Base-by-base conservation (phyloP, 1,140 invertebrate species). In the Zaprionus capensis region DNA sequence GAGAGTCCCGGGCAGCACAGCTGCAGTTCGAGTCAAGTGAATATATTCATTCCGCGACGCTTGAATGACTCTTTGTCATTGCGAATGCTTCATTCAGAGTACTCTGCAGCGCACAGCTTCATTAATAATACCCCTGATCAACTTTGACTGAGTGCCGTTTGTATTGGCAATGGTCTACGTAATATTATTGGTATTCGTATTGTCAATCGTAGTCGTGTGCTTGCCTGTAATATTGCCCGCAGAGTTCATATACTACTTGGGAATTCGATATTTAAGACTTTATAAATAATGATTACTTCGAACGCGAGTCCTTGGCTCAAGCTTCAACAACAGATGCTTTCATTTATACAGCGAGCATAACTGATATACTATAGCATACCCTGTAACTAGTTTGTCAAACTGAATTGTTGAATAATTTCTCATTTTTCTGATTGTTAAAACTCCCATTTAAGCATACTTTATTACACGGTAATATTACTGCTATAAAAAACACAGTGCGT, bases 21-120 rank as follows among this genome's bases (percentile, higher is more conserved):
- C 36, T 66, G 24, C 53, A 31, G 36, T 49, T 38, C 34, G 12
- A 66, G 56, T 71, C 69, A 71, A 80, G 73, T 78, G 79, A 84
- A 84, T 84, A 81, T 78, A 84, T 84, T 84, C 77, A 84, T 75
- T 84, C 62, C 63, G 73, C 4, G 71, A 74, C 70, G 81, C 70
- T 78, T 66, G 66, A 84, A 71, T 80, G 81, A 78, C 66, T 84
- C 69, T 74, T 65, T 80, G 74, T 84, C 74, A 83, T 77, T 82
- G 79, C 64, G 53, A 78, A 49, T 72, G 59, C 14, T n/a, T 59
- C 55, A 41, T 62, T 62, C 36, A 59, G 22, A 44, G 38, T 34
- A 34, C 9, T 34, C 31, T 11, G 31, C 51, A 24, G 31, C 17
- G 31, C 44, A 36, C n/a, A 62, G 44, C 20, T 59, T 17, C 67